Percentiles rank a stretch among this genome's conserved stretches.
Evolutionary conservation across 2,888 invertebrate genomes (phyloP).

Genomic region (Lacanobia wlatinum): DNA sequence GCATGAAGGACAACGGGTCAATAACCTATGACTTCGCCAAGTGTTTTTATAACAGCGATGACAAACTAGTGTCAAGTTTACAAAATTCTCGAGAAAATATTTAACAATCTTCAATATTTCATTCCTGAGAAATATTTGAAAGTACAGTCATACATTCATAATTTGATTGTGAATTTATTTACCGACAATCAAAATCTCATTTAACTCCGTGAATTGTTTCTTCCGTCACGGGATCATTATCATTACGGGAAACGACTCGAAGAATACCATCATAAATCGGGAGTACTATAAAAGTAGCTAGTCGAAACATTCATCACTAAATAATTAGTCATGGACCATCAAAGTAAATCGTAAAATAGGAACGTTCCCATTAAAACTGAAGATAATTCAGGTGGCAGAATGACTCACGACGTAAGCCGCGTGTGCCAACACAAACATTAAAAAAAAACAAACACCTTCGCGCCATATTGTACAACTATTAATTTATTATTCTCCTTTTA

Average conservation of each 20-base stretch:
- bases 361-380: slow-evolving; percentile 73
- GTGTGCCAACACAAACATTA: slow-evolving; percentile 77
- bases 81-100: not conserved
- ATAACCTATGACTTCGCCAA: slow-evolving; percentile 22
- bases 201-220: slow-evolving; percentile 56
- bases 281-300: slow-evolving; percentile 57
- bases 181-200: slow-evolving; percentile 63
- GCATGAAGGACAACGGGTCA: slow-evolving; percentile 47
- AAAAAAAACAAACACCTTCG: slow-evolving; percentile 69
- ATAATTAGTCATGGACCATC: slow-evolving; percentile 81
- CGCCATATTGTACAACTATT: slow-evolving; percentile 49
- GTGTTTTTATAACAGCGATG: not conserved
- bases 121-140: slow-evolving; percentile 21
- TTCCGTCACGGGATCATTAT: slow-evolving; percentile 61
- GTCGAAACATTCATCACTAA: slow-evolving; percentile 71
- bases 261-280: slow-evolving; percentile 65
- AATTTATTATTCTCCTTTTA: slow-evolving; percentile 44
- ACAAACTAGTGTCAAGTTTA: not conserved
- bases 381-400: slow-evolving; percentile 82
- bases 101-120: not conserved
- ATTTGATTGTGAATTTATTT: slow-evolving; percentile 56
- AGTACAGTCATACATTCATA: slow-evolving; percentile 22
- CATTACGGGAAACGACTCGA: slow-evolving; percentile 57
- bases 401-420: slow-evolving; percentile 73
- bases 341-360: slow-evolving; percentile 79